Evolutionary conservation across 2,888 invertebrate genomes (phyloP).

Genomic region (Dicyrtomina minuta): DNA sequence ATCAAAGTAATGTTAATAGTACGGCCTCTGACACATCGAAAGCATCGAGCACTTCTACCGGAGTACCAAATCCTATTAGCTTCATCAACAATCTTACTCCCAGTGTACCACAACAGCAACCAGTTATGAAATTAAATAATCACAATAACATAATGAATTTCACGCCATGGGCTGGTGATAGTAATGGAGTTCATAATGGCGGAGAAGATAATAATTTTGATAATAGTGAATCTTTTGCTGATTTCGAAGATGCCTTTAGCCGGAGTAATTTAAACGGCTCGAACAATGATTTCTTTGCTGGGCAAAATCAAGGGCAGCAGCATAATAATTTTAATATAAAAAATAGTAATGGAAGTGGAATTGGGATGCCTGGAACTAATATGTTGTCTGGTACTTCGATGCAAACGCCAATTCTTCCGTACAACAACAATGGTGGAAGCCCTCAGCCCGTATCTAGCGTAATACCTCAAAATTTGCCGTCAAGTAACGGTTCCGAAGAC

Average conservation of each 20-base stretch:
- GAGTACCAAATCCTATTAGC: conserved; percentile 42
- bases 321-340: conserved; percentile 10
- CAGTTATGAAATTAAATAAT: conserved; percentile 17
- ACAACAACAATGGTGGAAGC: conserved; percentile 22
- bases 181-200: conserved; percentile 11
- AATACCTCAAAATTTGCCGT: not conserved
- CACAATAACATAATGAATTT: conserved; percentile 17
- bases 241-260: conserved; percentile 49
- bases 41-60: conserved; percentile 8
- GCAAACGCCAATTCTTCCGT: conserved; percentile 44
- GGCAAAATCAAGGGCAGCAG: conserved; percentile 12
- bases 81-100: conserved; percentile 48
- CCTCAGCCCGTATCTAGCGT: not conserved
- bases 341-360: not conserved
- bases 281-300: conserved; percentile 9
- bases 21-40: not conserved
- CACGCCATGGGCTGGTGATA: conserved; percentile 19
- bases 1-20: conserved; percentile 30
- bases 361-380: not conserved
- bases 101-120: conserved; percentile 15
- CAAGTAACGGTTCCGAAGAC: conserved; percentile 64
- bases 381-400: conserved; percentile 27
- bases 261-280: conserved; percentile 19
- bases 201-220: conserved; percentile 32
- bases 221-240: conserved; percentile 46